Evolutionary conservation across 1,140 invertebrate genomes (phyloP), one percentile per base, ranked within the genome.

Genomic region (Drosophila sp.): DNA sequence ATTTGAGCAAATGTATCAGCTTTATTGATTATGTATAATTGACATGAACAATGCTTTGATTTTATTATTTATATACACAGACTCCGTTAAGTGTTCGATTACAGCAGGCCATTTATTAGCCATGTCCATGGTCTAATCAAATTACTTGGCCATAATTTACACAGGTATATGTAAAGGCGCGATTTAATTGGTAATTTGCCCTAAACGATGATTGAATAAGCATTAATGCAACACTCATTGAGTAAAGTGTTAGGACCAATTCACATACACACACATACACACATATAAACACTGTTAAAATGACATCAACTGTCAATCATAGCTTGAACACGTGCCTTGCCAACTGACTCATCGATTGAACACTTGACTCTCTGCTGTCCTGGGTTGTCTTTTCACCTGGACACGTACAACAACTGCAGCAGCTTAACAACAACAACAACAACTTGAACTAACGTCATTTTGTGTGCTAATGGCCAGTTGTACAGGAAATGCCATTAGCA

Each of bases 401-500:
- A 63, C 62, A 58, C 48, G 51, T 63, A 40, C 48, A 45, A 34
- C 34, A 51, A 29, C 13, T 18, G 51, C 63, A 45, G 21, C 46
- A 32, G 11, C 29, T 14, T 18, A 69, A 65, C 72, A 63, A 36
- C 61, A 59, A 48, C 59, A 41, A 7, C 46, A 62, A 25, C 27
- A 34, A 38, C 53, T 25, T 32, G 16, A 41, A 69, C 50, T 73
- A 62, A 69, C 36, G 65, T 61, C 56, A 80, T 87, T 71, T 78
- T 61, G 14, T 40, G 63, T 72, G 64, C 72, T 86, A 87, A 86
- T 86, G 82, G 82, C 59, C 48, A 76, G 40, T 54, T 58, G 69
- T 58, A 76, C 75, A 82, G 82, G 82, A 87, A 87, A 72, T 73
- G 78, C 75, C 78, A 86, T 86, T 87, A 86, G 75, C 53, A 69